A percentile compares a stretch with the other conserved stretches of the same genome.
Conservation (phyloP, 2,113 vertebrate species). For the Oostethus manadensis region DNA sequence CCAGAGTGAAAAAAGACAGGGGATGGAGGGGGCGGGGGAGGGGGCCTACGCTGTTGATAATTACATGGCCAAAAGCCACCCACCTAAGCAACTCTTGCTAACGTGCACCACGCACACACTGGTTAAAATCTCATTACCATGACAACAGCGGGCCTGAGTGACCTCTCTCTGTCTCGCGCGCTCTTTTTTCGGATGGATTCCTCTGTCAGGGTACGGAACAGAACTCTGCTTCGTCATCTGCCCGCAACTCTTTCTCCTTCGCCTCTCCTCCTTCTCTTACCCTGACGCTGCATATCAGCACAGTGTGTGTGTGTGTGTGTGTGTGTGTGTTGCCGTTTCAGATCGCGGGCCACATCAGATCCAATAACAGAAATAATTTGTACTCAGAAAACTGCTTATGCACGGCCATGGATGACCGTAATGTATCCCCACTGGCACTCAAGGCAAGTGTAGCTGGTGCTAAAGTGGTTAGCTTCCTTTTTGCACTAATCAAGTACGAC, state of each 20-base stretch:
- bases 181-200: slow-evolving; percentile 28
- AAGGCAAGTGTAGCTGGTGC: too few relatives aligned
- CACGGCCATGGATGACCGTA: too few relatives aligned
- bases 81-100: slow-evolving; percentile 8
- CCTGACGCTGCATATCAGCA: slow-evolving; percentile 21
- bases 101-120: slow-evolving; percentile 5
- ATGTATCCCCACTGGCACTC: too few relatives aligned
- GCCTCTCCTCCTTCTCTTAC: slow-evolving; percentile 36
- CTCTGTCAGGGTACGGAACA: slow-evolving; percentile 18
- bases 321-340: slow-evolving; percentile 1
- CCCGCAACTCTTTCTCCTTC: slow-evolving; percentile 36
- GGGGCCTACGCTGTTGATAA: slow-evolving; percentile 3
- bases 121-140: slow-evolving; percentile 38
- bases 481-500: too few relatives aligned
- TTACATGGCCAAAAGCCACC: slow-evolving; percentile 34
- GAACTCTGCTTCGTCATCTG: slow-evolving; percentile 53
- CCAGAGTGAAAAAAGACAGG: neutral
- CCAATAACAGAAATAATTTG: neutral
- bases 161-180: neutral
- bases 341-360: neutral
- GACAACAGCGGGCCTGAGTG: slow-evolving; percentile 35
- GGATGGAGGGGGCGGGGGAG: too few relatives aligned
- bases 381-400: too few relatives aligned
- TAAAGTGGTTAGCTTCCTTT: too few relatives aligned
- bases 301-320: slow-evolving; percentile 20